A percentile compares a stretch with the other conserved stretches of the same genome.
Conservation (phyloP, 1,140 invertebrate genomes). For the Bombus haemorrhoidalis region DNA sequence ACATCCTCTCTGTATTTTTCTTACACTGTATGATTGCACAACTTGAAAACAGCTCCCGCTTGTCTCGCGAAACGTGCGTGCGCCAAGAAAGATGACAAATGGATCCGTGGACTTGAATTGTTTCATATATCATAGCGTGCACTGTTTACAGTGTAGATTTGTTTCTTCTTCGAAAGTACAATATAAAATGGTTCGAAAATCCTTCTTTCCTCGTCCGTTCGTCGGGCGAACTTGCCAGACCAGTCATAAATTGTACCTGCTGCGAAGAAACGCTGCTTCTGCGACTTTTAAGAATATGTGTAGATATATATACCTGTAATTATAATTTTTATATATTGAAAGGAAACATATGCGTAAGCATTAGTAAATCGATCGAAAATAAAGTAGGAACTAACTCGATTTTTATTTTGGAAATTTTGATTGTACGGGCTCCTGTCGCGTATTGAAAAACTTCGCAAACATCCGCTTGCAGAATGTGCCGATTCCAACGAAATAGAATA, state of each 20-base stretch:
- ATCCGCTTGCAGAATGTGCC: constrained; percentile 32
- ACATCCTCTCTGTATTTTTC: constrained; percentile 6
- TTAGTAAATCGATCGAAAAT: constrained; percentile 7
- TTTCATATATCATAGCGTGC: constrained; percentile 17
- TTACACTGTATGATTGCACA: neutral
- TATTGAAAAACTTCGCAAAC: neutral
- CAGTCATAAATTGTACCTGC: constrained; percentile 7
- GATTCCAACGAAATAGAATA: constrained; percentile 56
- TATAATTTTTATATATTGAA: constrained; percentile 14
- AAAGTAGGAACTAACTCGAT: constrained; percentile 4
- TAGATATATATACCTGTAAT: neutral
- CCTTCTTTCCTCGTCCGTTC: constrained; percentile 13
- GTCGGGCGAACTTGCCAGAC: neutral
- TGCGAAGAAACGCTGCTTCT: constrained; percentile 16
- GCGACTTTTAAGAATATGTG: neutral
- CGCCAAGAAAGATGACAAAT: constrained; percentile 59
- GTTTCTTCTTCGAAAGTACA: constrained; percentile 6
- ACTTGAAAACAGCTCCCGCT: neutral
- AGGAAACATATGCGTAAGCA: neutral
- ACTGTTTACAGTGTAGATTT: constrained; percentile 14
- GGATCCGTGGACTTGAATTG: constrained; percentile 12
- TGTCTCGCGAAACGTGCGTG: constrained; percentile 12
- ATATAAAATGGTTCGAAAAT: constrained; percentile 16
- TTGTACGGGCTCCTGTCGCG: neutral
- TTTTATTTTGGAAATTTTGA: neutral